phyloP scores from a whole-genome alignment of 2,113 vertebrate genomes.

The Proteles cristata region DNA sequence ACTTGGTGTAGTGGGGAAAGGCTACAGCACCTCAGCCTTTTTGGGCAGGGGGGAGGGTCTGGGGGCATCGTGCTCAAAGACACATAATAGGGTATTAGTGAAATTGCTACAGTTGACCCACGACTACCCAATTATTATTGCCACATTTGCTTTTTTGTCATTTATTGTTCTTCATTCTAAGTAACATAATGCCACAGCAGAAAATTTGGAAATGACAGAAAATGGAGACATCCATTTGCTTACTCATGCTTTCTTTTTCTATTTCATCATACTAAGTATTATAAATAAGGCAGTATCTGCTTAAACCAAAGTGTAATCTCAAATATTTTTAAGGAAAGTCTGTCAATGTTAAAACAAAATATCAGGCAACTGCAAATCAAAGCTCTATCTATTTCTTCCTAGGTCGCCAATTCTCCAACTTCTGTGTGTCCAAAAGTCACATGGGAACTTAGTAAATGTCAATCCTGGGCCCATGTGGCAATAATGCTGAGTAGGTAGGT shows the following conservation, averaged over 20 bases:
- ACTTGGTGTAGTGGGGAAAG: neutral
- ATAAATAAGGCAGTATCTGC: neutral
- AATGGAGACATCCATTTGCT: neutral
- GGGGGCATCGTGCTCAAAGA: neutral
- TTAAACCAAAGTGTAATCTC: neutral
- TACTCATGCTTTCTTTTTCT: neutral
- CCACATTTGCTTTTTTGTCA: neutral
- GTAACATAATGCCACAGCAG: neutral
- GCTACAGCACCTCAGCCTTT: neutral
- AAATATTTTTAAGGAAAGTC: neutral
- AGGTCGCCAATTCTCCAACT: neutral
- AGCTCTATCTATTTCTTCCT: neutral
- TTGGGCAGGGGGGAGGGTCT: neutral
- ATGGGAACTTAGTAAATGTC: neutral
- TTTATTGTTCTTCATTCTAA: neutral
- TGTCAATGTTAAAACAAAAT: neutral
- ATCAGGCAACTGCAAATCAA: neutral
- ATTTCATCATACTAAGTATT: neutral
- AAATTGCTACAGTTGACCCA: neutral
- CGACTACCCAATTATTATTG: neutral
- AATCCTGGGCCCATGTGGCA: fast-evolving
- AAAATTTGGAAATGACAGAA: neutral
- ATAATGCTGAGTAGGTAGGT: neutral
- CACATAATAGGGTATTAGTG: neutral
- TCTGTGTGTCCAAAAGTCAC: neutral